Conservation (phyloP, 2,113 vertebrate species). For the Bambusicola thoracicus region DNA sequence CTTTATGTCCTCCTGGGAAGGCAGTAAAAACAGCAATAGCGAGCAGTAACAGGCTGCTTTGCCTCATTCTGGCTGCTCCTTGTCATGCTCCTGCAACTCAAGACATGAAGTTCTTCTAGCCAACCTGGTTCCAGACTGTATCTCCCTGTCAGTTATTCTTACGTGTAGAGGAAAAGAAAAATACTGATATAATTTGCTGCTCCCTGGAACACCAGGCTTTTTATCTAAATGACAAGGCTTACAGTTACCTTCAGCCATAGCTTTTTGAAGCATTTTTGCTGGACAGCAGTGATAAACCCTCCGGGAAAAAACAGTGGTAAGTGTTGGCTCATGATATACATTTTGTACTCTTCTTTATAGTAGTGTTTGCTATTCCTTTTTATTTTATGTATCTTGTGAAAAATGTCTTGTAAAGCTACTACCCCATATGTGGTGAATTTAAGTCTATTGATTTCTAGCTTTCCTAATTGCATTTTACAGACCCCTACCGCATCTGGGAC, state of each 20-base stretch:
- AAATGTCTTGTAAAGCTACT: conserved; percentile 19
- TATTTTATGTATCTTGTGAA: conserved; percentile 15
- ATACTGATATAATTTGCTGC: background rate
- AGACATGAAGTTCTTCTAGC: background rate
- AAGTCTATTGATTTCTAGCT: conserved; percentile 37
- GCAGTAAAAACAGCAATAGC: conserved; percentile 9
- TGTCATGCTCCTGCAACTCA: background rate
- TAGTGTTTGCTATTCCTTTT: background rate
- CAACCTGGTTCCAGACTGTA: background rate
- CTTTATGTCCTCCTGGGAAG: background rate
- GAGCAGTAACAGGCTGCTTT: background rate
- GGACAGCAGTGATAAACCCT: background rate
- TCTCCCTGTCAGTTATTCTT: background rate
- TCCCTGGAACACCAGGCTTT: background rate
- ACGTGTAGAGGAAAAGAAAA: conserved; percentile 1
- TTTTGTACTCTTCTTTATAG: background rate
- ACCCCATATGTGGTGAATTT: conserved; percentile 7
- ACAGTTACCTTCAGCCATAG: conserved; percentile 17
- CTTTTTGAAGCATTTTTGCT: conserved; percentile 22
- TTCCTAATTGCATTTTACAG: conserved; percentile 39
- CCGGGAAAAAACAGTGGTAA: conserved; percentile 19
- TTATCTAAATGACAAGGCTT: conserved; percentile 3
- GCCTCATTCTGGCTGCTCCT: background rate
- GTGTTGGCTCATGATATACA: background rate
- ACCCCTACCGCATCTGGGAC: background rate